phyloP scores from a whole-genome alignment of 2,888 invertebrate species.

The Diaphora mendica region DNA sequence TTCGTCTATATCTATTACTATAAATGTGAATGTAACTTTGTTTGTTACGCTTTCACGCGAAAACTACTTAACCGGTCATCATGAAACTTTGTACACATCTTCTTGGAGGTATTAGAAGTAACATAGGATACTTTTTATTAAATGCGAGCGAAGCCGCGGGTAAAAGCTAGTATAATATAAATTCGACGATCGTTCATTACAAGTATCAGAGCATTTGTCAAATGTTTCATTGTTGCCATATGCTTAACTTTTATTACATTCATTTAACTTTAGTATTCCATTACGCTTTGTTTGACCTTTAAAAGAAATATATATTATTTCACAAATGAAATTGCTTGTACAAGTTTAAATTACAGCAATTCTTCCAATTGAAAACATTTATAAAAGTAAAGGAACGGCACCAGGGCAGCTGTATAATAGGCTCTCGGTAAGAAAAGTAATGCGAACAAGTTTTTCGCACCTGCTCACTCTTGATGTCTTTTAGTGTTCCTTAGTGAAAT shows the following conservation, averaged over 20 bases:
- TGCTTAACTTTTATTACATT: slow-evolving; percentile 19
- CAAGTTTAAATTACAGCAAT: slow-evolving; percentile 70
- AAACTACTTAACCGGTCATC: too few species aligned
- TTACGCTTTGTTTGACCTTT: slow-evolving; percentile 30
- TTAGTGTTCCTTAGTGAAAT: slow-evolving; percentile 49
- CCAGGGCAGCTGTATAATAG: slow-evolving; percentile 66
- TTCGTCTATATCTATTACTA: too few species aligned
- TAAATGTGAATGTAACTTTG: too few species aligned
- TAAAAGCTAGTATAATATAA: background rate
- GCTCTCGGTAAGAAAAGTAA: slow-evolving; percentile 63
- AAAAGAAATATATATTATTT: slow-evolving; percentile 42
- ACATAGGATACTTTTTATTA: too few species aligned
- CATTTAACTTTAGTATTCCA: slow-evolving; percentile 14
- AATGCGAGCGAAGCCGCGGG: too few species aligned
- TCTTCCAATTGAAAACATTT: slow-evolving; percentile 68
- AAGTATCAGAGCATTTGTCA: slow-evolving; percentile 13
- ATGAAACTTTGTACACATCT: too few species aligned
- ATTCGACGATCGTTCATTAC: background rate
- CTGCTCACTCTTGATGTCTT: slow-evolving; percentile 67
- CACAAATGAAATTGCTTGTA: slow-evolving; percentile 61
- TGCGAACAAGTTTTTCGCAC: slow-evolving; percentile 69
- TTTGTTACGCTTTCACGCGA: too few species aligned
- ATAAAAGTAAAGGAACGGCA: slow-evolving; percentile 59
- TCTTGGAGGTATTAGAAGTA: too few species aligned
- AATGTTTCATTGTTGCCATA: slow-evolving; percentile 27